Evolutionary conservation across 2,888 invertebrate genomes (phyloP).

Genomic region (Nymphalis urticae): DNA sequence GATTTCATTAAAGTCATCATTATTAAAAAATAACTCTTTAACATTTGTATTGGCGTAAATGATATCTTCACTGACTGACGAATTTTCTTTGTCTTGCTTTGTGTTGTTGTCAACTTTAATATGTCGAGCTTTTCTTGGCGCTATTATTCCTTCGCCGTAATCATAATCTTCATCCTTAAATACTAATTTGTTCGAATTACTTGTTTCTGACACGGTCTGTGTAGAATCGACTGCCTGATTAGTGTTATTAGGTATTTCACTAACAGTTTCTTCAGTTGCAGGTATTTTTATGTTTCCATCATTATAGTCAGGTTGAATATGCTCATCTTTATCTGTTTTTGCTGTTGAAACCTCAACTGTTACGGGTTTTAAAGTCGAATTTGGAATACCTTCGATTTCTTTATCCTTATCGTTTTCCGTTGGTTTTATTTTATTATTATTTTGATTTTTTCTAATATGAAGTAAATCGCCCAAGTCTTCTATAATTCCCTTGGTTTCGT

Average conservation of each 20-base stretch:
- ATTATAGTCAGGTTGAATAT: conserved; percentile 2
- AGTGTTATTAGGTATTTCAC: not conserved
- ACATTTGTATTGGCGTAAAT: no score
- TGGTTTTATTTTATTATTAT: not conserved
- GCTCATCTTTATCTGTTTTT: not conserved
- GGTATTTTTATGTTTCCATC: not conserved
- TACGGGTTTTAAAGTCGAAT: not conserved
- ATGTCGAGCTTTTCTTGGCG: conserved; percentile 7
- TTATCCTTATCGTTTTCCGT: not conserved
- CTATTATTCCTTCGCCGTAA: conserved; percentile 20
- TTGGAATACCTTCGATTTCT: not conserved
- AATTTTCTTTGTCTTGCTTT: not conserved
- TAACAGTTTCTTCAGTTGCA: not conserved
- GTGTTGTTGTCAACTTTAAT: not conserved
- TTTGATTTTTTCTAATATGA: conserved; percentile 5
- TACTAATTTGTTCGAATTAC: not conserved
- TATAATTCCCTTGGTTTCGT: conserved; percentile 25
- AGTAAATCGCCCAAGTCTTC: conserved; percentile 16
- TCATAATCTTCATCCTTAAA: conserved; percentile 8
- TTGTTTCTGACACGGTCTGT: not conserved
- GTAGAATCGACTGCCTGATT: not conserved
- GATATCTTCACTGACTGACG: no score
- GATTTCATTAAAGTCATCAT: not conserved
- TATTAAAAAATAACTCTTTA: no score
- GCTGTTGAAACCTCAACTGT: not conserved